A percentile compares a stretch with the other conserved stretches of the same genome.
phyloP scores from a whole-genome alignment of 2,113 vertebrate genomes.

The Ptilonorhynchus violaceus region DNA sequence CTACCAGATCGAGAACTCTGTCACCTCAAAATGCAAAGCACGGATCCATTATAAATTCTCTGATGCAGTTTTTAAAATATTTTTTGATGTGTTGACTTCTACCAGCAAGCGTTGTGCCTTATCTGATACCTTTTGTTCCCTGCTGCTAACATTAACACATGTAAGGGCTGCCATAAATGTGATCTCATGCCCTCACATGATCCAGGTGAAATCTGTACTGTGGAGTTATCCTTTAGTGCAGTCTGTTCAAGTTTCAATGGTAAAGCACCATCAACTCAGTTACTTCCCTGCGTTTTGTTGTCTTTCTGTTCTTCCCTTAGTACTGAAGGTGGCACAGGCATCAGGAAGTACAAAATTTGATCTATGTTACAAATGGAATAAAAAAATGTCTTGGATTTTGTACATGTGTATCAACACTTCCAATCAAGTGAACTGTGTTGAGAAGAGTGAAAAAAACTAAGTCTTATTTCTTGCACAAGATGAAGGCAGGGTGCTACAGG shows the following conservation, averaged over 20 bases:
- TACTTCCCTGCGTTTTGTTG: not conserved
- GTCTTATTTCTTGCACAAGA: not conserved
- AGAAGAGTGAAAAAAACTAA: not conserved
- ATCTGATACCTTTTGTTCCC: slow-evolving; percentile 6
- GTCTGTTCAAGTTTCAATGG: not conserved
- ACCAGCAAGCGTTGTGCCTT: not conserved
- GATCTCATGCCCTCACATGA: not conserved
- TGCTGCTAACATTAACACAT: not conserved
- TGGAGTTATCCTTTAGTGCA: not conserved
- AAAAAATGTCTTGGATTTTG: not conserved
- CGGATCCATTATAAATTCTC: slow-evolving; percentile 30
- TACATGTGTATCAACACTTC: not conserved
- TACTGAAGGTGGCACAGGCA: not conserved
- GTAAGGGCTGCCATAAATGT: not conserved
- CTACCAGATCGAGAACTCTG: slow-evolving; percentile 49
- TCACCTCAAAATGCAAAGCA: slow-evolving; percentile 48
- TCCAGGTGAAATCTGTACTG: not conserved
- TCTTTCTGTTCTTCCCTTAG: not conserved
- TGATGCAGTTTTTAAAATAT: not conserved
- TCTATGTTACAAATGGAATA: not conserved
- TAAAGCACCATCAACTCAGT: not conserved
- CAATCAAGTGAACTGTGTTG: not conserved
- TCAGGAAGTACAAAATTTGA: not conserved
- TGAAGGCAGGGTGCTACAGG: not conserved
- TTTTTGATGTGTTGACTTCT: slow-evolving; percentile 29